phyloP scores from a whole-genome alignment of 53 echinoderm and acorn worm genomes.

The Astropecten irregularis region DNA sequence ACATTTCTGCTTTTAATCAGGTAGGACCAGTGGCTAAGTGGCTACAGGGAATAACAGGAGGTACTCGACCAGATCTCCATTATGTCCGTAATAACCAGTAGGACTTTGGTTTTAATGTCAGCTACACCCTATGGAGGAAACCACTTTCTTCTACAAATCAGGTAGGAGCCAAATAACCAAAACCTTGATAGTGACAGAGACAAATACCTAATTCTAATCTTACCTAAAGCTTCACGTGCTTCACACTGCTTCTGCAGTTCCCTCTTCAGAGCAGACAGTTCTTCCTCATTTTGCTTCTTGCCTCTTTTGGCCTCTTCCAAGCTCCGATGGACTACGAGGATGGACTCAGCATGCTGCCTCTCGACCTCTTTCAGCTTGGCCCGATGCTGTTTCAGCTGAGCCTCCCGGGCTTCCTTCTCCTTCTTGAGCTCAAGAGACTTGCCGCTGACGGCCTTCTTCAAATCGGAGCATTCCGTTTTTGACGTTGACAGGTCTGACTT shows the following conservation, averaged over 20 bases:
- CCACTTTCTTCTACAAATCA: no score
- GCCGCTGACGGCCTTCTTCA: constrained; percentile 54
- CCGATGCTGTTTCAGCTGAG: constrained; percentile 70
- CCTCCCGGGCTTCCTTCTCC: constrained; percentile 64
- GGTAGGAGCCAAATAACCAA: no score
- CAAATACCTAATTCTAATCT: no score
- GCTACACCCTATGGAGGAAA: no score
- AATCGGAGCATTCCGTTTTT: constrained; percentile 59
- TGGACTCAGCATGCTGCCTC: constrained; percentile 72
- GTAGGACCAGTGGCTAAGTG: no score
- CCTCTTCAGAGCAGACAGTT: constrained; percentile 71
- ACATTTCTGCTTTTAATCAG: no score
- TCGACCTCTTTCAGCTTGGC: constrained; percentile 85
- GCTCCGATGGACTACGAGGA: constrained; percentile 82
- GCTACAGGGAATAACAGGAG: no score
- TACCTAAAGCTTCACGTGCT: constrained; percentile 85
- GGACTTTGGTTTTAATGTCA: no score
- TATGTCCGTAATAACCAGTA: no score
- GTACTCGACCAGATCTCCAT: no score
- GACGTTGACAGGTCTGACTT: constrained; percentile 60
- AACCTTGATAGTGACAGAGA: no score
- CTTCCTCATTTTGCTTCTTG: constrained; percentile 72
- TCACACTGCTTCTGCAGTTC: constrained; percentile 84
- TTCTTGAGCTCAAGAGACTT: constrained; percentile 70
- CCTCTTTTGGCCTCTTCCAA: constrained; percentile 69